These are phyloP conservation scores for Eufriesea mexicana DNA, from an alignment of 1,140 invertebrate species.

Conservation along the genomic window DNA sequence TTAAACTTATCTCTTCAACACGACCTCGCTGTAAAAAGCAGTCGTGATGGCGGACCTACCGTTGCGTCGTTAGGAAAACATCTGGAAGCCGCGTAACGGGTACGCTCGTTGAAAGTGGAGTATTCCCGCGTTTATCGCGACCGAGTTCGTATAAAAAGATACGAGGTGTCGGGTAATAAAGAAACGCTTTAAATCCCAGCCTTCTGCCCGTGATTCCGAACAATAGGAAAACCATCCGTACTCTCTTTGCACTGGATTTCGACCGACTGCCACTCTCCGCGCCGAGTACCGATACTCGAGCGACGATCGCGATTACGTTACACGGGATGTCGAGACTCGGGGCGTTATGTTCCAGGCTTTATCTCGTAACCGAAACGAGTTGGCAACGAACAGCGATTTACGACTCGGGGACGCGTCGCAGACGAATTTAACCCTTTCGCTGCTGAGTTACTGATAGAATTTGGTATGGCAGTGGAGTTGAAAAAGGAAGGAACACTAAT, in stretches of 20 bases:
- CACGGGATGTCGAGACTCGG: too few species aligned
- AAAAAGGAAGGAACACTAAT: too few species aligned
- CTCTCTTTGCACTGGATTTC: neutral
- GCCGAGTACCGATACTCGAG: neutral
- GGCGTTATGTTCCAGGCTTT: too few species aligned
- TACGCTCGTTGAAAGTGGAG: conserved; percentile 33
- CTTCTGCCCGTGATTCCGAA: neutral
- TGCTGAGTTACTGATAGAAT: too few species aligned
- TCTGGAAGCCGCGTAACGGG: conserved; percentile 34
- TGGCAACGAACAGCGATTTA: too few species aligned
- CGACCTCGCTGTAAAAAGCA: too few species aligned
- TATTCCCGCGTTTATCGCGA: conserved; percentile 43
- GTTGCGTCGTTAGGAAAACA: conserved; percentile 31
- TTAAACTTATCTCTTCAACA: too few species aligned
- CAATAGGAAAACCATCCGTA: neutral
- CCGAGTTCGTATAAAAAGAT: neutral
- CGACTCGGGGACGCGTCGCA: too few species aligned
- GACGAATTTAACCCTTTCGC: too few species aligned
- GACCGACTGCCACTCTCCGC: neutral
- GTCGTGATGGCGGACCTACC: neutral
- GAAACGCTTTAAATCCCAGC: conserved; percentile 11
- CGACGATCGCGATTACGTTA: neutral
- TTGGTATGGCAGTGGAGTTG: too few species aligned
- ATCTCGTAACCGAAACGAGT: too few species aligned
- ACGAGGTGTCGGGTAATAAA: neutral